phyloP scores from a whole-genome alignment of 2,113 vertebrate genomes.

The Colistium nudipinnis region DNA sequence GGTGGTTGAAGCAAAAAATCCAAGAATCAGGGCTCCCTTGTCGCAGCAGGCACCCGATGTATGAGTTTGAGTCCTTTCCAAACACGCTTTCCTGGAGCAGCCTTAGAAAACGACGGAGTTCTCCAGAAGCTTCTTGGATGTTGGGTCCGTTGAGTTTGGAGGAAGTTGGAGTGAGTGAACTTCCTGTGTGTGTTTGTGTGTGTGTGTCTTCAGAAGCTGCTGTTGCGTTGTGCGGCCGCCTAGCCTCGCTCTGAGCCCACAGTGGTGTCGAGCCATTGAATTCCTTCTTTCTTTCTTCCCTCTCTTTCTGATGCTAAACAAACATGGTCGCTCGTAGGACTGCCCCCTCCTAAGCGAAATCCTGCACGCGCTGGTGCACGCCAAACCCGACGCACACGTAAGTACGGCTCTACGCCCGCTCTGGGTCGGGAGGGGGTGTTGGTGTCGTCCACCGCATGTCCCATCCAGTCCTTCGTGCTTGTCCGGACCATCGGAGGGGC shows the following conservation, averaged over 20 bases:
- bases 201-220: too few relatives aligned
- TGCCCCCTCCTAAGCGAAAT: constrained; percentile 85
- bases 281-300: constrained; percentile 62
- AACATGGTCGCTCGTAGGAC: constrained; percentile 71
- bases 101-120: too few relatives aligned
- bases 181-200: too few relatives aligned
- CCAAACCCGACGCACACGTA: constrained; percentile 74
- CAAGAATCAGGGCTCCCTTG: too few relatives aligned
- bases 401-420: constrained; percentile 73
- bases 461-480: constrained; percentile 61
- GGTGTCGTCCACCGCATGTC: constrained; percentile 70
- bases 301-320: constrained; percentile 52
- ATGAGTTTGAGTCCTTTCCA: too few relatives aligned
- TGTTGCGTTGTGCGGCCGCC: too few relatives aligned
- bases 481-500: constrained; percentile 28
- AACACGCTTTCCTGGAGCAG: too few relatives aligned
- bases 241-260: not conserved
- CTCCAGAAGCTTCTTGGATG: too few relatives aligned
- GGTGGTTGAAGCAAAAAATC: too few relatives aligned
- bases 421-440: constrained; percentile 53
- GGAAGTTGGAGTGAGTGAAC: too few relatives aligned
- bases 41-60: too few relatives aligned
- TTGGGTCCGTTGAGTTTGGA: too few relatives aligned
- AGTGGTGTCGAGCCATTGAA: constrained; percentile 54
- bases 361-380: constrained; percentile 80